These are phyloP conservation scores for Diplazon laetatorius DNA, from an alignment of 2,888 invertebrate species.

Conservation along the genomic window DNA sequence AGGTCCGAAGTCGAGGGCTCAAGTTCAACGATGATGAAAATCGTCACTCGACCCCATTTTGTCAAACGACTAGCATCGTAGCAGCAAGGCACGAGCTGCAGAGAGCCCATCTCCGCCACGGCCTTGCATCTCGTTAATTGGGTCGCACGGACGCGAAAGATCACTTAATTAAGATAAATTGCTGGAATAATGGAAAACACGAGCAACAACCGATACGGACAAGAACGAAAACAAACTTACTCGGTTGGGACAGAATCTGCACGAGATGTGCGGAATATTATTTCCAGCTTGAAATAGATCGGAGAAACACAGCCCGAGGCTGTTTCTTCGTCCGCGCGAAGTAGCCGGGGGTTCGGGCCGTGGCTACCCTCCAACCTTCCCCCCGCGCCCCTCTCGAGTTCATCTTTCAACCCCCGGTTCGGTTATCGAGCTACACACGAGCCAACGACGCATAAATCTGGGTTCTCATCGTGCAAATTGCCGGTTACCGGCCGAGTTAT, in stretches of 20 bases:
- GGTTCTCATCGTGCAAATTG: slow-evolving; percentile 54
- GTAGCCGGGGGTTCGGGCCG: slow-evolving; percentile 6
- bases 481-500: slow-evolving; percentile 37
- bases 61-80: not conserved
- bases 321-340: slow-evolving; percentile 46
- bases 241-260: not conserved
- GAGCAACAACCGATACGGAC: slow-evolving; percentile 38
- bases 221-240: not conserved
- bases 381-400: no score
- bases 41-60: slow-evolving; percentile 49
- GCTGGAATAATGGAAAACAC: slow-evolving; percentile 34
- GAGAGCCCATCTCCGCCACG: slow-evolving; percentile 9
- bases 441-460: slow-evolving; percentile 51
- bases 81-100: slow-evolving; percentile 7
- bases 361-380: slow-evolving; percentile 35
- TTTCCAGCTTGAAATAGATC: slow-evolving; percentile 25
- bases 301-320: slow-evolving; percentile 44
- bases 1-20: slow-evolving; percentile 7
- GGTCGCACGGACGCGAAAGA: slow-evolving; percentile 41
- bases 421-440: slow-evolving; percentile 25
- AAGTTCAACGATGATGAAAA: slow-evolving; percentile 51
- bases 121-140: slow-evolving; percentile 45
- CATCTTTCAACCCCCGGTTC: slow-evolving; percentile 33
- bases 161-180: slow-evolving; percentile 58
- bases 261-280: slow-evolving; percentile 36